Base-by-base conservation (phyloP, 1,140 invertebrate genomes). In the Odontomachus brunneus region DNA sequence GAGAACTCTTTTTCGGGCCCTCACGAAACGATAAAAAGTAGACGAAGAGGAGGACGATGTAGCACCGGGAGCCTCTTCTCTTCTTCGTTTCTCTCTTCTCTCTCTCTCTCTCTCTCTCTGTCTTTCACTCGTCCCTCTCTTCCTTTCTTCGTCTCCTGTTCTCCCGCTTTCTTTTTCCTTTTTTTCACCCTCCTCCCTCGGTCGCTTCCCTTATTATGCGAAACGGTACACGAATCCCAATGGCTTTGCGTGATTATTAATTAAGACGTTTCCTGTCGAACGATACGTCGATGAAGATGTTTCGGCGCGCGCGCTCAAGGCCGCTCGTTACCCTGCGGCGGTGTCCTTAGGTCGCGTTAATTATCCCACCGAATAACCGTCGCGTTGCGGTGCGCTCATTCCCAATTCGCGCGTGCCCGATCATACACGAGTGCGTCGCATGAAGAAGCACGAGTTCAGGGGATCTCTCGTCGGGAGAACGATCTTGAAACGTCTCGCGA, bases 181-280 rank as follows among this genome's bases (percentile, higher is more conserved):
- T 24, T 73, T 67, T 44, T 44, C 38, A 44, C 38, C 22, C 5
- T 3, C 11, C 60, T 67, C 3, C 60, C 59, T 82, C 38, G 83
- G 87, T 84, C 76, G 82, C 62, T 65, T 86, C 76, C 55, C 62
- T 87, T 84, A 87, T 87, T 87, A 87, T 87, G 86, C 86, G 86
- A 87, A 87, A 87, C 85, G 85, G 51, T 49, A 57, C 85, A 87
- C 86, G 86, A 87, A 87, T 87, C 83, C 81, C 86, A 87, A 87
- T 87, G 74, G 81, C 81, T 87, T 87, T 78, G 86, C 85, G 86
- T 87, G 86, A 87, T 87, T 87, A 87, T 87, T 87, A 87, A 87
- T 87, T 87, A 87, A 87, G 86, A 87, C 57, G 82, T 87, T 84
- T 55, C 33, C 38, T n/a, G 44, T n/a, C 62, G 67, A 84, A 69